Conservation (phyloP, 2,888 invertebrate species). For the Lucinisca nassula region DNA sequence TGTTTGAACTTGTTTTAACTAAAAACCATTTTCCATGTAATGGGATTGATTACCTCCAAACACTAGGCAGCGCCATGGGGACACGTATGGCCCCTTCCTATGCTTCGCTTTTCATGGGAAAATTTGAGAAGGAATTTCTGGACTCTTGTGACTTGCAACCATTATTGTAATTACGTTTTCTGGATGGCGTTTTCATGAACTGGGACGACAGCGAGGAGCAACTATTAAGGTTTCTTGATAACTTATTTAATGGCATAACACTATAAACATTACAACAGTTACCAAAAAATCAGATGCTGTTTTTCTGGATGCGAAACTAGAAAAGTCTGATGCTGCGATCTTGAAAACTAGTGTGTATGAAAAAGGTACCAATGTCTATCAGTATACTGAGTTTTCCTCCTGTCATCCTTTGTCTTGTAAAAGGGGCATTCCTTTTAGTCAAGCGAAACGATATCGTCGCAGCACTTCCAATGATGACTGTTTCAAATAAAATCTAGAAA, state of each 20-base stretch:
- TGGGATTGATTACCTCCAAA: not conserved
- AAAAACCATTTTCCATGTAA: slow-evolving; percentile 15
- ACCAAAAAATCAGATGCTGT: not conserved
- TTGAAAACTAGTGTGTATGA: not conserved
- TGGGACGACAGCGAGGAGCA: slow-evolving; percentile 1
- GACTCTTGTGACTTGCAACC: not conserved
- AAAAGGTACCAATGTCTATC: not conserved
- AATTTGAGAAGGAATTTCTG: not conserved
- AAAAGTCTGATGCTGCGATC: not conserved
- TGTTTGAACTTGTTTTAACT: not conserved
- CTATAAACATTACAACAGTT: not conserved
- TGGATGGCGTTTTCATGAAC: slow-evolving; percentile 4
- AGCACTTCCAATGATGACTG: not conserved
- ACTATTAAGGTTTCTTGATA: not conserved
- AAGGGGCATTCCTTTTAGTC: not conserved
- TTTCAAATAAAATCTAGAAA: not conserved
- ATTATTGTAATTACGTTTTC: slow-evolving; percentile 16
- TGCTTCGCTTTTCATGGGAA: not conserved
- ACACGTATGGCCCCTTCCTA: slow-evolving; percentile 5
- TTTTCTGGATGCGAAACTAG: not conserved
- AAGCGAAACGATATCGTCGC: not conserved
- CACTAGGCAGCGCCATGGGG: not conserved
- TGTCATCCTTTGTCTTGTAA: not conserved
- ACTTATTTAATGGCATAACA: not conserved
- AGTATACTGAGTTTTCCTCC: not conserved